Conservation (phyloP, 1,140 invertebrate genomes). For the Dendroctonus ponderosae region DNA sequence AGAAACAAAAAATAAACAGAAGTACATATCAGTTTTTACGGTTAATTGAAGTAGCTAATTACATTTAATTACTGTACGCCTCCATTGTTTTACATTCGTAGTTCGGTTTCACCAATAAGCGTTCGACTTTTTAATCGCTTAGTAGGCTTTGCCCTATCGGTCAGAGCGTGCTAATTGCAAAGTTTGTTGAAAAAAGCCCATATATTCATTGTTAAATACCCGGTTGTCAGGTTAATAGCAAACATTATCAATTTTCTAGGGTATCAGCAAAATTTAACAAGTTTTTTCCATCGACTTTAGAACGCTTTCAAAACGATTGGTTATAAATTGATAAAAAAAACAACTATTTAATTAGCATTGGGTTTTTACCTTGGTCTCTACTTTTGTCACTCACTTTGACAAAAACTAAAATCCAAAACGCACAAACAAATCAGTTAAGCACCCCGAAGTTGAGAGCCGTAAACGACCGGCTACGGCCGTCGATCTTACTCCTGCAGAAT, state of each 20-base stretch:
- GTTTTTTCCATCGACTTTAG: constrained; percentile 23
- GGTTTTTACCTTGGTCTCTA: constrained; percentile 3
- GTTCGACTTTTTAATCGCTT: constrained; percentile 16
- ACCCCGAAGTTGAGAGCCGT: not conserved
- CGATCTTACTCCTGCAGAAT: constrained; percentile 11
- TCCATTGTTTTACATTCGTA: constrained; percentile 14
- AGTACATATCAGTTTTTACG: constrained; percentile 17
- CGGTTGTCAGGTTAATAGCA: constrained; percentile 6
- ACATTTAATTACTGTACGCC: constrained; percentile 13
- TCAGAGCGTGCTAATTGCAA: constrained; percentile 3
- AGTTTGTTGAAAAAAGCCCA: constrained; percentile 6
- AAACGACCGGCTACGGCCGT: constrained; percentile 11
- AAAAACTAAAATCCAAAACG: constrained; percentile 4
- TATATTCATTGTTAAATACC: constrained; percentile 12
- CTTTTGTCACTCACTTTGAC: not conserved
- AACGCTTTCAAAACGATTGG: constrained; percentile 20
- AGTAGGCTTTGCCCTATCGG: not conserved
- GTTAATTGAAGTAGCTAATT: constrained; percentile 20
- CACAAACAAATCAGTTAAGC: not conserved
- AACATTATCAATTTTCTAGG: constrained; percentile 2
- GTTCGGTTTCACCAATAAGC: constrained; percentile 19
- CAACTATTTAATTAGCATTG: not conserved
- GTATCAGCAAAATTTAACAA: constrained; percentile 16
- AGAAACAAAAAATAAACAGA: constrained; percentile 5
- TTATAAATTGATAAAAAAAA: too few species aligned